Evolutionary conservation across 2,888 invertebrate species (phyloP), one percentile per base, ranked within the genome.

Genomic region (Crocallis elinguaria): DNA sequence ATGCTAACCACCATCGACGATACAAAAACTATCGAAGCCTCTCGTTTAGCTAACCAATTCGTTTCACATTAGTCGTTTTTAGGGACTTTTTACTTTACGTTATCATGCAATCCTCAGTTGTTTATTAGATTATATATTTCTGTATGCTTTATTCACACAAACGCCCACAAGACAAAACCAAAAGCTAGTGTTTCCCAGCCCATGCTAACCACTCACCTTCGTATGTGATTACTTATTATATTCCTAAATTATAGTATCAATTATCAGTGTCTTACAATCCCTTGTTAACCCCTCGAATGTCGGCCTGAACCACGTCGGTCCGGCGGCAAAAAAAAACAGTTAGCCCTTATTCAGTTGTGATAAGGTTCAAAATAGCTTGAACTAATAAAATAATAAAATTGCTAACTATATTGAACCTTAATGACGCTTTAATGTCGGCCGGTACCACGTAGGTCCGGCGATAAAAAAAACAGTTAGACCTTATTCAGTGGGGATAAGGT

Each of bases 111-210:
- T 62, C 66, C 57, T 61, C 61, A 30, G 58, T 69, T 59, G 64
- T 63, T 64, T 49, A 54, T 60, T 52, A 50, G 51, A 55, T 54
- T 43, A 50, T 51, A 37, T 44, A 12, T 29, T 43, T 60, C 66
- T 56, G 61, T 61, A 48, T 45, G 32, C 46, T 64, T 63, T 67
- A 56, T 64, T 75, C 74, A 75, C 75, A 80, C 77, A 81, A 80
- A 79, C 77, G 78, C 81, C 82, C 82, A 81, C 80, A 83, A 81
- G 73, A 82, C 82, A 86, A 84, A 82, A 88, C 86, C 87, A 89
- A 87, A 88, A 88, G 86, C 88, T 84, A 83, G 80, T 81, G 81
- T 79, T 71, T 70, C 85, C 84, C 81, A 75, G 69, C 81, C 84
- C 86, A 87, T 86, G 84, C 86, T 75, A 72, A 69, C 77, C 77